Evolutionary conservation across 2,113 vertebrate species (phyloP).

Genomic region (Hypanus sabinus): DNA sequence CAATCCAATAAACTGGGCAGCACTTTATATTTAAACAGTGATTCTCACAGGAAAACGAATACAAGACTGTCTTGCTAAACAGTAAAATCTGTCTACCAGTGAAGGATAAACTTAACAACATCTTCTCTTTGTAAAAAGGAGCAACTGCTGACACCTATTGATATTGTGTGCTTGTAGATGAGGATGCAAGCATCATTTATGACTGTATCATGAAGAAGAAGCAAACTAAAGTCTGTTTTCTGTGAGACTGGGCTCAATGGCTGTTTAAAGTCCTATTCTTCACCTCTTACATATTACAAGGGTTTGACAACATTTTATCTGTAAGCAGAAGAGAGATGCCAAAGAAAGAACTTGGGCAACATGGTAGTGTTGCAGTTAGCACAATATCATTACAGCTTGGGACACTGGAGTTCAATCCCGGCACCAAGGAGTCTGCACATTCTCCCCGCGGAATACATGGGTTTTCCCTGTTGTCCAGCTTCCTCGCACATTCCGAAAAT

Average conservation of each 20-base stretch:
- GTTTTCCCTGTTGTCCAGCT: no score
- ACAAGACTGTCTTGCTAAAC: not conserved
- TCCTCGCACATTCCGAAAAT: no score
- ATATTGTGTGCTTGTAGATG: not conserved
- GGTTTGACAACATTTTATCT: not conserved
- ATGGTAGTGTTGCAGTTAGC: no score
- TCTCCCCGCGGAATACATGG: no score
- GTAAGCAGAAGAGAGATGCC: not conserved
- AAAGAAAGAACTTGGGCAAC: not conserved
- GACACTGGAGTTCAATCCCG: no score
- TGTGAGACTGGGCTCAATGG: not conserved
- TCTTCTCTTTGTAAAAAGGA: not conserved
- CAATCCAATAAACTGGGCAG: no score
- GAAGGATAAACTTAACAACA: not conserved
- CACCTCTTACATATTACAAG: not conserved
- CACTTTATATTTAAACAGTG: no score
- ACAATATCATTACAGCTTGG: no score
- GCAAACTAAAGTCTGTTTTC: not conserved
- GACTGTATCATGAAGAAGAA: not conserved
- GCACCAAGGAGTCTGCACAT: no score
- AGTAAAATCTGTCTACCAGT: not conserved
- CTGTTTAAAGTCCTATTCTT: not conserved
- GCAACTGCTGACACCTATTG: slow-evolving; percentile 6
- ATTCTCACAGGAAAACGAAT: not conserved
- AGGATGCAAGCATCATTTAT: not conserved